These are phyloP conservation scores for Platysternon megacephalum DNA, from an alignment of 2,113 vertebrate genomes.

Conservation along the genomic window DNA sequence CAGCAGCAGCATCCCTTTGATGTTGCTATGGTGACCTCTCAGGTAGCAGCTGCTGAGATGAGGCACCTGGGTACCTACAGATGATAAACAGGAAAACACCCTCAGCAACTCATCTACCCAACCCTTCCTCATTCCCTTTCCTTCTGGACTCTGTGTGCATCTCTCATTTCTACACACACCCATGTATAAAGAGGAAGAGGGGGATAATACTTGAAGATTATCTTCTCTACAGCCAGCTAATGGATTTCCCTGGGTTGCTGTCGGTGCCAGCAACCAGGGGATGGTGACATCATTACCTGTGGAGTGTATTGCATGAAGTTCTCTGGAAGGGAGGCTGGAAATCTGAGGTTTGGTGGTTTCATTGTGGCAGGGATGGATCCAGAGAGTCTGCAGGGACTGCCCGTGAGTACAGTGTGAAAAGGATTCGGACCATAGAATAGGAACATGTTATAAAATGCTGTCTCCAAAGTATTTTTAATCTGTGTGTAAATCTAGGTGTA, in stretches of 20 bases:
- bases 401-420: constrained; percentile 73
- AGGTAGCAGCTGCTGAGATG: constrained; percentile 68
- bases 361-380: constrained; percentile 74
- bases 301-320: not conserved
- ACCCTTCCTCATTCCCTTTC: not conserved
- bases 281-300: constrained; percentile 23
- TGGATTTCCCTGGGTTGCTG: not conserved
- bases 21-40: constrained; percentile 83
- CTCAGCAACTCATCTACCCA: not conserved
- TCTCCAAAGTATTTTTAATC: not conserved
- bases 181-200: not conserved
- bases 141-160: accelerated
- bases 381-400: constrained; percentile 73
- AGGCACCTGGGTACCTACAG: constrained; percentile 66
- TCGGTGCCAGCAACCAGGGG: not conserved
- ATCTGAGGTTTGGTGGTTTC: not conserved
- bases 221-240: constrained; percentile 6
- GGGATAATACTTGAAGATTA: not conserved
- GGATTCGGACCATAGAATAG: not conserved
- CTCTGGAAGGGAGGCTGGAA: constrained; percentile 4
- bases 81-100: constrained; percentile 70
- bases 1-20: constrained; percentile 43
- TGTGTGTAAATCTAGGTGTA: not conserved
- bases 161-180: not conserved
- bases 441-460: not conserved